Evolutionary conservation across 2,797 vertebrate genomes (phyloP).

Genomic region (Octomys mimax): DNA sequence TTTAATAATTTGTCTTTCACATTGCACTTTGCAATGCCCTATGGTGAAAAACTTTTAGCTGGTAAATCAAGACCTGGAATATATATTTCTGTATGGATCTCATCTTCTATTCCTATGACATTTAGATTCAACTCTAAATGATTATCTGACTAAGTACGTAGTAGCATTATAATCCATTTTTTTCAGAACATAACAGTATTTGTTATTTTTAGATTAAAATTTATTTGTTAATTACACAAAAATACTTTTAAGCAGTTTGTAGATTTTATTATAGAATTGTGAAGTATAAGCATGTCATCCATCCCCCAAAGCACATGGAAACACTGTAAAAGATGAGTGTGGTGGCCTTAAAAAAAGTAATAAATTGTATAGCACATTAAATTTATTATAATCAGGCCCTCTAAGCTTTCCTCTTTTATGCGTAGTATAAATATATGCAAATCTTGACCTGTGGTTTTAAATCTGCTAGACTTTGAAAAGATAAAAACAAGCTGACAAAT

Average conservation of each 20-base stretch:
- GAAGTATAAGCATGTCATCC: constrained; percentile 18
- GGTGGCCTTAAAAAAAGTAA: constrained; percentile 60
- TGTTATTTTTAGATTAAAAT: not conserved
- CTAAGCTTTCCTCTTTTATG: constrained; percentile 66
- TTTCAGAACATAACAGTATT: constrained; percentile 15
- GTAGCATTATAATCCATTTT: constrained; percentile 37
- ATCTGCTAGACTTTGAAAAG: constrained; percentile 67
- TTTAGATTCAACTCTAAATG: not conserved
- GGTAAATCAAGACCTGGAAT: not conserved
- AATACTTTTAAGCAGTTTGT: constrained; percentile 4
- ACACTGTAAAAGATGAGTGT: constrained; percentile 48
- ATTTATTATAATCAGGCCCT: constrained; percentile 37
- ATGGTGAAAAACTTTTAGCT: not conserved
- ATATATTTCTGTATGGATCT: not conserved
- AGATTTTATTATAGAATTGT: constrained; percentile 50
- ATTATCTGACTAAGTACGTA: not conserved
- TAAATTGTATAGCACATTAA: constrained; percentile 55
- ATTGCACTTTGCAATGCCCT: constrained; percentile 18
- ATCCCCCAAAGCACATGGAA: constrained; percentile 47
- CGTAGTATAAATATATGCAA: constrained; percentile 76
- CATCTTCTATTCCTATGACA: not conserved
- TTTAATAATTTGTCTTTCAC: not conserved
- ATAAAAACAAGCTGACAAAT: constrained; percentile 80
- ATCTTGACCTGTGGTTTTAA: constrained; percentile 69
- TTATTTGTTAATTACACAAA: constrained; percentile 33